Evolutionary conservation across 2,888 invertebrate genomes (phyloP).

Genomic region (Elmis aenea): DNA sequence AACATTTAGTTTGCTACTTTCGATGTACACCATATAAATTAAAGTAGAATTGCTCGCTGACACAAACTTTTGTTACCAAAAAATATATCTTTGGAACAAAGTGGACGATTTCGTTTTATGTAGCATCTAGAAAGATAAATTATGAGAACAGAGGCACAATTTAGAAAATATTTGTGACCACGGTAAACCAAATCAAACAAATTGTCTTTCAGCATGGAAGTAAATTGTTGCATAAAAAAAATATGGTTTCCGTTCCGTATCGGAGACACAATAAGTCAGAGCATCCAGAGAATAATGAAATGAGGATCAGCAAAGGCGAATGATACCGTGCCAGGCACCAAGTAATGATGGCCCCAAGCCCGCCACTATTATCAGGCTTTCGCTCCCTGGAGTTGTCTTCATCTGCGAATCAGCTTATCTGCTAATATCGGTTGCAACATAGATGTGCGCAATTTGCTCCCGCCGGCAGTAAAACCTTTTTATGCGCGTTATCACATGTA

Average conservation of each 20-base stretch:
- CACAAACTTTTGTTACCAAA: too few relatives aligned
- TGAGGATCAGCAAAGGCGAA: constrained; percentile 16
- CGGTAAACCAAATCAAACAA: constrained; percentile 10
- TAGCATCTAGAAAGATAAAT: too few relatives aligned
- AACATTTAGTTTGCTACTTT: too few relatives aligned
- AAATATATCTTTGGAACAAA: too few relatives aligned
- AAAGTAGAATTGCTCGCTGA: too few relatives aligned
- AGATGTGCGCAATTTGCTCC: constrained; percentile 12
- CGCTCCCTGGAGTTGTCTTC: constrained; percentile 22
- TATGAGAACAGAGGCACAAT: too few relatives aligned
- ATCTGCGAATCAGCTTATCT: constrained; percentile 26
- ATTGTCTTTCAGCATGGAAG: constrained; percentile 5
- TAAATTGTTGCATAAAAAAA: constrained; percentile 11
- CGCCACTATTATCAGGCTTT: constrained; percentile 18
- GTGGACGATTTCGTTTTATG: too few relatives aligned
- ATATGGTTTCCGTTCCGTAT: constrained; percentile 11
- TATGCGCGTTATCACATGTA: constrained; percentile 7
- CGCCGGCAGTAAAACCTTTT: constrained; percentile 6
- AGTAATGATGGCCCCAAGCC: constrained; percentile 25
- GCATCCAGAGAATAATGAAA: constrained; percentile 26
- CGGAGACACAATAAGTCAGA: constrained; percentile 21
- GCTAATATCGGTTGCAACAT: constrained; percentile 19
- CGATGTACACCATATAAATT: too few relatives aligned
- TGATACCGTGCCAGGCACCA: constrained; percentile 21
- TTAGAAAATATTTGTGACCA: too few relatives aligned